phyloP scores from a whole-genome alignment of 2,113 vertebrate genomes.

The Hemichromis elongatus region DNA sequence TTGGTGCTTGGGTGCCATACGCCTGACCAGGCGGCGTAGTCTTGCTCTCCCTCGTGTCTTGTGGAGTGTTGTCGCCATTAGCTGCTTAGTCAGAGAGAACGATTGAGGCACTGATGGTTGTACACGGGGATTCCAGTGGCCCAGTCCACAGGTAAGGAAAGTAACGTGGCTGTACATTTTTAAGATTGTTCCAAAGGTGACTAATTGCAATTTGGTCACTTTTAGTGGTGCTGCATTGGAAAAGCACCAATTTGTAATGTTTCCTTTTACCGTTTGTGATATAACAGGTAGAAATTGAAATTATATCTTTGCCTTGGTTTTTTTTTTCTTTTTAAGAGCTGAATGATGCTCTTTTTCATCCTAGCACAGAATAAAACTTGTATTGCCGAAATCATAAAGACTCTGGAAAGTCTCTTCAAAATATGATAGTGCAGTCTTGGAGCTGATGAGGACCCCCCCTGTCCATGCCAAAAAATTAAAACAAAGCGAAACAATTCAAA shows the following conservation, averaged over 20 bases:
- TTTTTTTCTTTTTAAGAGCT: neutral
- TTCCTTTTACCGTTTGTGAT: neutral
- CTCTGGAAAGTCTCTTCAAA: neutral
- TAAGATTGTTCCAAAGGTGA: neutral
- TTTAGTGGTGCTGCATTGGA: neutral
- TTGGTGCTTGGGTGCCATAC: conserved; percentile 13
- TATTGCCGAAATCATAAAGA: neutral
- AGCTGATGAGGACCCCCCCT: neutral
- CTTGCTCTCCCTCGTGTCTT: neutral
- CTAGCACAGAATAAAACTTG: neutral
- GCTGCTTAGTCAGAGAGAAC: neutral
- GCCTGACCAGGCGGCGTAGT: conserved; percentile 1
- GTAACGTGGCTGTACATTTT: neutral
- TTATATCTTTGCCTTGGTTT: neutral
- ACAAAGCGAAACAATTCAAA: neutral
- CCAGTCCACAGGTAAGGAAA: conserved; percentile 33
- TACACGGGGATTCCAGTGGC: conserved; percentile 29
- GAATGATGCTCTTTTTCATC: neutral
- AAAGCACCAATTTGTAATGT: neutral
- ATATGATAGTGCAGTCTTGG: neutral
- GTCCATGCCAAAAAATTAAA: rapidly evolving
- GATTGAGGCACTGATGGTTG: conserved; percentile 39
- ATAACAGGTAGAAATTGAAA: neutral
- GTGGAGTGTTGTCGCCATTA: conserved; percentile 4
- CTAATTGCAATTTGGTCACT: neutral